Base-by-base conservation (phyloP, 1,140 invertebrate species). In the Leptoteleia sp. region DNA sequence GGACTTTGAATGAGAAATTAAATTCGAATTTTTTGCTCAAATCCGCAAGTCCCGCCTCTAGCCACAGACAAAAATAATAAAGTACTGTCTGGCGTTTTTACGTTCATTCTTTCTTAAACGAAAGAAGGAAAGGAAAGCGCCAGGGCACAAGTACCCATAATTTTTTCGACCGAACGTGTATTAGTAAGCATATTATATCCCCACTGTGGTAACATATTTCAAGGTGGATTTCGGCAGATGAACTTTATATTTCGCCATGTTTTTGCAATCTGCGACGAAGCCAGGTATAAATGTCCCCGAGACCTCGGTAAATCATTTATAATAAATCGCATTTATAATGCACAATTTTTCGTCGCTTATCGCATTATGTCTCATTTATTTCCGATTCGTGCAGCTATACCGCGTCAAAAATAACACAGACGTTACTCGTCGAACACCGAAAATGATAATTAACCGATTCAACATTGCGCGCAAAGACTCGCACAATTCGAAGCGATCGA, bases 101-200 rank as follows among this genome's bases (percentile, higher is more conserved):
- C 57, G 8, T 15, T 47, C 45, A 52, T 52, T 65, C 61, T 65
- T 52, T 54, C 37, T 52, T 42, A 29, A 47, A 27, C 11, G 25
- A 11, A 43, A 54, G 9, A 25, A 5, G 29, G 40, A 40, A 9
- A 35, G n/a, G n/a, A n/a, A n/a, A n/a, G n/a, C n/a, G n/a, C n/a
- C n/a, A n/a, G n/a, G 48, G 4, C 38, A 33, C 17, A 22, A 54
- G 17, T 54, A 52, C 33, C 43, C 50, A 47, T 55, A 55, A 68
- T n/a, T 55, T 68, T 68, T 48, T 6, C 64, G 48, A 65, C 52
- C 54, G 43, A 65, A 65, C 16, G 61, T 65, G 35, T 54, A 65
- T 54, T 43, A 52, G 47, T 67, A 29, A 4, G 31, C 40, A 40
- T 57, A 16, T 68, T 57, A 37, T 55, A 55, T 48, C n/a, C n/a